phyloP scores from a whole-genome alignment of 1,140 invertebrate species.

The Choristoneura fumiferana region DNA sequence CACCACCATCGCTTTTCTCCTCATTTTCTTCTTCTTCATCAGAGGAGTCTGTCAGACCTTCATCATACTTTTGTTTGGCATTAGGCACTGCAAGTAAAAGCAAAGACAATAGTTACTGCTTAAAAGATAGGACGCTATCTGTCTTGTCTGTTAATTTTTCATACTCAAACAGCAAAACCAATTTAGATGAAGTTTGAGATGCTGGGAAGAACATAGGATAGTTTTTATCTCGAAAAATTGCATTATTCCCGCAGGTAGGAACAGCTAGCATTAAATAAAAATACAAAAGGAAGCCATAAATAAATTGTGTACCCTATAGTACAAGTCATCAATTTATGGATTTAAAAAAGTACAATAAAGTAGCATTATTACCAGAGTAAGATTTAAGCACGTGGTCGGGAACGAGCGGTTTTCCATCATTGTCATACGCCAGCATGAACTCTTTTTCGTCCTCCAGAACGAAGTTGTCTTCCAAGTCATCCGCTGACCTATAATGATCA shows the following conservation, averaged over 20 bases:
- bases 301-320: too few species aligned
- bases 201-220: too few species aligned
- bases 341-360: conserved; percentile 9
- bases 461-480: conserved; percentile 90
- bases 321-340: background rate
- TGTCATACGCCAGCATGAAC: conserved; percentile 79
- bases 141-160: too few species aligned
- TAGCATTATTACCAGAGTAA: conserved; percentile 47
- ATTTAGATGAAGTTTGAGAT: too few species aligned
- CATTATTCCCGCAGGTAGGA: too few species aligned
- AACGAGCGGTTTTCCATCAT: conserved; percentile 71
- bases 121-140: too few species aligned
- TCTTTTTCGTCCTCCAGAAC: conserved; percentile 74
- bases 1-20: conserved; percentile 48
- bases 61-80: conserved; percentile 58
- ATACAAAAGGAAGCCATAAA: too few species aligned
- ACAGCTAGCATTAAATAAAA: too few species aligned
- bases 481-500: conserved; percentile 84
- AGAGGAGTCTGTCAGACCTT: conserved; percentile 48
- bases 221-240: too few species aligned
- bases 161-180: too few species aligned
- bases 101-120: too few species aligned
- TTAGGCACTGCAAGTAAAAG: conserved; percentile 56
- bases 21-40: conserved; percentile 44
- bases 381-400: conserved; percentile 64